phyloP scores from a whole-genome alignment of 2,888 invertebrate genomes.

The Bibio marci region DNA sequence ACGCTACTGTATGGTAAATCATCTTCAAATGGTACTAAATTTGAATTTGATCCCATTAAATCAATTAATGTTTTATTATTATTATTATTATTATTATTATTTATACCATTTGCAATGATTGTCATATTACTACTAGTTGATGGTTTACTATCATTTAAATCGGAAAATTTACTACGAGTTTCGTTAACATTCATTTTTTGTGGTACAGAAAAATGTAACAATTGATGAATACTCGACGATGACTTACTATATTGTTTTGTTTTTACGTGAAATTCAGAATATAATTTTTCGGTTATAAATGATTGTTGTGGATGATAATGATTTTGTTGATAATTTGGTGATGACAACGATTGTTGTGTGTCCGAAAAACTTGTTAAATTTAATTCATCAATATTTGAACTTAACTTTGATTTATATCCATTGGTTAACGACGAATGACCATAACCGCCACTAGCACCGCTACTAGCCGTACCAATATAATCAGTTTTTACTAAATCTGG shows the following conservation, averaged over 20 bases:
- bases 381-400: background rate
- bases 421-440: no score
- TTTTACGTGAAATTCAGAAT: slow-evolving; percentile 53
- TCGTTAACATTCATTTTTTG: slow-evolving; percentile 38
- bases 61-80: background rate
- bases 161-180: slow-evolving; percentile 24
- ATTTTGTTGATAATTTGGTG: background rate
- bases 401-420: no score
- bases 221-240: slow-evolving; percentile 37
- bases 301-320: slow-evolving; percentile 33
- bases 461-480: no score
- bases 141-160: background rate
- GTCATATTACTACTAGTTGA: background rate
- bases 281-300: slow-evolving; percentile 49
- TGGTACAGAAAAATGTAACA: slow-evolving; percentile 25
- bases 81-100: background rate
- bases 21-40: slow-evolving; percentile 26
- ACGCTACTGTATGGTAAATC: slow-evolving; percentile 55
- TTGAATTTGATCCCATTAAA: slow-evolving; percentile 2
- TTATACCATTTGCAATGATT: background rate
- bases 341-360: slow-evolving; percentile 1
- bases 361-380: background rate
- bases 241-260: slow-evolving; percentile 48
- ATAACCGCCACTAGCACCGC: no score
- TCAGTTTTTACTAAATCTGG: slow-evolving; percentile 2